These are phyloP conservation scores for Hypsibius dujardini DNA, from an alignment of 1,140 invertebrate genomes.

Conservation along the genomic window DNA sequence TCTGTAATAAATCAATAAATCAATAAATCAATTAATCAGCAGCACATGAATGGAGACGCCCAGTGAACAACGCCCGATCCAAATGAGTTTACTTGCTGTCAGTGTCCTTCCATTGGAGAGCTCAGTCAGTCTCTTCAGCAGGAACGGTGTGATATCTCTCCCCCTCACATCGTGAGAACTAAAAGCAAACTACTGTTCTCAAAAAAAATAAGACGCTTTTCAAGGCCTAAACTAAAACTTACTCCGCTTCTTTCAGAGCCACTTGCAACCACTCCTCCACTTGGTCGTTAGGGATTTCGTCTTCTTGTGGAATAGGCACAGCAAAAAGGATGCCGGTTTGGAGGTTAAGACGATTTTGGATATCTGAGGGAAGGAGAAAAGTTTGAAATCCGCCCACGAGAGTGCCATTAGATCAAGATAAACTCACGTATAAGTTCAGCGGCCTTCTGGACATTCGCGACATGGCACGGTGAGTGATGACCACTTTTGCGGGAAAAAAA, in stretches of 20 bases:
- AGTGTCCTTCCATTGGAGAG: conserved; percentile 63
- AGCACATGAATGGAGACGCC: too few relatives aligned
- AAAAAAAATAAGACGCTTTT: conserved; percentile 2
- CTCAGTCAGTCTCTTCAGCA: conserved; percentile 54
- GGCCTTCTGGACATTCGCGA: conserved; percentile 44
- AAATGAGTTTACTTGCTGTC: conserved; percentile 43
- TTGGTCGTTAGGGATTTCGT: conserved; percentile 27
- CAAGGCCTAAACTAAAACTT: background rate
- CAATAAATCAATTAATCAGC: too few relatives aligned
- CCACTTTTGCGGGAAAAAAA: conserved; percentile 64
- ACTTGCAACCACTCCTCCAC: conserved; percentile 41
- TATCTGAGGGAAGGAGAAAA: conserved; percentile 21
- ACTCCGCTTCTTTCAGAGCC: conserved; percentile 39
- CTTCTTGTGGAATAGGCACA: conserved; percentile 61
- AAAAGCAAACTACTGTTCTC: conserved; percentile 20
- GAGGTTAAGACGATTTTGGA: conserved; percentile 42
- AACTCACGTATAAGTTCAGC: conserved; percentile 46
- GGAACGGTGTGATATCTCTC: conserved; percentile 77
- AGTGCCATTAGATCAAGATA: background rate
- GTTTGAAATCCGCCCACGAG: background rate
- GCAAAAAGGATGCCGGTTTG: conserved; percentile 67
- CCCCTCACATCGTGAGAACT: conserved; percentile 46
- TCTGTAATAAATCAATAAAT: conserved; percentile 38
- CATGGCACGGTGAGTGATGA: conserved; percentile 48
- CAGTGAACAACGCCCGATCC: too few relatives aligned